Conservation (phyloP, 2,797 vertebrate genomes). For the Arnoldichthys spilopterus region DNA sequence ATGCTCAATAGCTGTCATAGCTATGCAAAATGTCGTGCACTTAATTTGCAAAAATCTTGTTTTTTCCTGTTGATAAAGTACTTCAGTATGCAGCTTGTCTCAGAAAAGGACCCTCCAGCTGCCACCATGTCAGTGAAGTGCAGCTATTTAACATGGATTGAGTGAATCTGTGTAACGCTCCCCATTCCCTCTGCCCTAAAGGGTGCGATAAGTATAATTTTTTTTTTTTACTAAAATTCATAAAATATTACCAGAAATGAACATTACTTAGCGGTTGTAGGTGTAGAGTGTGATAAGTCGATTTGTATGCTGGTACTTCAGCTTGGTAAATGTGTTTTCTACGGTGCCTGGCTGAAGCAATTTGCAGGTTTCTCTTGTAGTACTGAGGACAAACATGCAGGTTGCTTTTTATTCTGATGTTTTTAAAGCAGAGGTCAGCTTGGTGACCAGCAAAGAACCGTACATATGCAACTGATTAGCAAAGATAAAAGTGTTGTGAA, state of each 20-base stretch:
- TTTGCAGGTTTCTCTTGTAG: not conserved
- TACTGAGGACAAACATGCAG: not conserved
- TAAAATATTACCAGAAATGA: conserved; percentile 7
- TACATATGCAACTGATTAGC: not conserved
- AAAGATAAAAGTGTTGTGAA: not conserved
- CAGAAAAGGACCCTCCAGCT: conserved; percentile 18
- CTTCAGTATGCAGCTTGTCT: conserved; percentile 17
- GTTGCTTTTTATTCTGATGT: not conserved
- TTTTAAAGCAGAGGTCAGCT: not conserved
- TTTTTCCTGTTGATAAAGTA: conserved; percentile 6
- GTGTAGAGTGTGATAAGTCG: conserved; percentile 9
- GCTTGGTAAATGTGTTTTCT: conserved; percentile 11
- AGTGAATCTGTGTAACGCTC: conserved; percentile 15
- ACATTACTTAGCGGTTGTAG: conserved; percentile 9
- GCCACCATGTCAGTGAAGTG: conserved; percentile 10
- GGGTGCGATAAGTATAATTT: not conserved
- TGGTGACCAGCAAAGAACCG: not conserved
- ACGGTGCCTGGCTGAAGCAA: not conserved
- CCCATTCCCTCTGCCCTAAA: not conserved
- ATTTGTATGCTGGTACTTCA: conserved; percentile 25
- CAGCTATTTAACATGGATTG: conserved; percentile 11
- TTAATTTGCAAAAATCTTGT: not conserved
- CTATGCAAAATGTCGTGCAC: conserved; percentile 12
- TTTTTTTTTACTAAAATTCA: not conserved
- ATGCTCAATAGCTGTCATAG: not conserved